phyloP scores from a whole-genome alignment of 2,113 vertebrate genomes.

The Verasper variegatus region DNA sequence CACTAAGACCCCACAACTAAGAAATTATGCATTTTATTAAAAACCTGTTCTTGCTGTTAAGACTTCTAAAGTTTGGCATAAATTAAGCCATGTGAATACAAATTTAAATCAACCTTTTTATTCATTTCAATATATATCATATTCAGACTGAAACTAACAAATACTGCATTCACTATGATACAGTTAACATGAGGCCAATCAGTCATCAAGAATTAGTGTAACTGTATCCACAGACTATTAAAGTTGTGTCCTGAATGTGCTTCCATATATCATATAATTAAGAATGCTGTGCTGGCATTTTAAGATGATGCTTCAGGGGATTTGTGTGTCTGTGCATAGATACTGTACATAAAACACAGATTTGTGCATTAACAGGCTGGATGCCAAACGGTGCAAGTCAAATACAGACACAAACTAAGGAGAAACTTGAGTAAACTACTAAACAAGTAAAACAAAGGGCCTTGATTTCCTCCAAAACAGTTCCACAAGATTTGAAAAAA shows the following conservation, averaged over 20 bases:
- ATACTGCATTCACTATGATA: neutral
- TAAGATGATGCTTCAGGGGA: neutral
- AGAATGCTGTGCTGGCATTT: conserved; percentile 14
- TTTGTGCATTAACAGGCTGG: neutral
- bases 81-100: conserved; percentile 11
- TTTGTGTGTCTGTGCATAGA: neutral
- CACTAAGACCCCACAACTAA: conserved; percentile 12
- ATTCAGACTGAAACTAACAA: neutral
- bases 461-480: neutral
- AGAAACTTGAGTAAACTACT: too few species aligned
- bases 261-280: neutral
- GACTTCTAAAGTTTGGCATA: neutral
- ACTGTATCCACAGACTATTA: too few species aligned
- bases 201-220: neutral
- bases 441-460: too few species aligned
- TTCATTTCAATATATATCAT: neutral
- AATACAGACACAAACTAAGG: neutral
- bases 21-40: conserved; percentile 8
- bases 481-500: neutral
- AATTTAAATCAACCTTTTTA: neutral
- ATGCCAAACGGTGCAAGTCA: neutral
- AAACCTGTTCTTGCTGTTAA: neutral
- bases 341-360: neutral
- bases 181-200: neutral
- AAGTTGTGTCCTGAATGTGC: neutral